phyloP scores from a whole-genome alignment of 2,113 vertebrate species.

The Oncorhynchus nerka region DNA sequence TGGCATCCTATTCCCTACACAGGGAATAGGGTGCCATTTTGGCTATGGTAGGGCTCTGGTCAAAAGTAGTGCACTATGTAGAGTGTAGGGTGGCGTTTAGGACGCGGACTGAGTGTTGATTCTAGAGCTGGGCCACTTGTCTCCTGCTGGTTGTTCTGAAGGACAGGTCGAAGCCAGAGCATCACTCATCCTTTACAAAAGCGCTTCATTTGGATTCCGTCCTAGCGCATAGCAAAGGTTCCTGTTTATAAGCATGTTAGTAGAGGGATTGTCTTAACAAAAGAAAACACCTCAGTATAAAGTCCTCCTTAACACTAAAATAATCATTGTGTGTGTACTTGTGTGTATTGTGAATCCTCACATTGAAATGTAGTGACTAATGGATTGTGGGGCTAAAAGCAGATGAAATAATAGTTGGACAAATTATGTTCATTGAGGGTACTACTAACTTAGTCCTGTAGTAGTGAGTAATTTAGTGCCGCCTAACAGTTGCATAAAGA shows the following conservation, averaged over 20 bases:
- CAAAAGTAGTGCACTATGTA: no score
- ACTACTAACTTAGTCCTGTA: not conserved
- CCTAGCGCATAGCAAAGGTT: constrained; percentile 35
- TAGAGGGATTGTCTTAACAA: constrained; percentile 55
- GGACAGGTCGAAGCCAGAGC: constrained; percentile 44
- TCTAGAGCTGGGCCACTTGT: constrained; percentile 26
- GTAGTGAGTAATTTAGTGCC: no score
- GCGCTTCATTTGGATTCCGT: constrained; percentile 37
- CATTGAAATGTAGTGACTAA: not conserved
- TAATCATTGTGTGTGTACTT: not conserved
- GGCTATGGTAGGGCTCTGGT: no score
- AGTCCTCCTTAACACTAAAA: not conserved
- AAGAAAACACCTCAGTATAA: constrained; percentile 26
- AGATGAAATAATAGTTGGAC: not conserved
- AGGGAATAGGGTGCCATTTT: no score
- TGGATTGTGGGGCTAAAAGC: not conserved
- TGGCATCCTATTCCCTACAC: no score
- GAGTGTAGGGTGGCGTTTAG: no score
- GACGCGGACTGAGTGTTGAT: constrained; percentile 33
- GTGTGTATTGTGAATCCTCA: not conserved
- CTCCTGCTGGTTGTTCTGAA: constrained; percentile 34
- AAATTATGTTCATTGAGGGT: not conserved
- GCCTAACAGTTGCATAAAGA: not conserved
- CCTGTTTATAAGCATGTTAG: constrained; percentile 40
- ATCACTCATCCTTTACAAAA: constrained; percentile 35